Percentiles rank a stretch among this genome's conserved stretches.
Conservation (phyloP, 2,797 vertebrate species). For the Xiphophorus birchmanni region DNA sequence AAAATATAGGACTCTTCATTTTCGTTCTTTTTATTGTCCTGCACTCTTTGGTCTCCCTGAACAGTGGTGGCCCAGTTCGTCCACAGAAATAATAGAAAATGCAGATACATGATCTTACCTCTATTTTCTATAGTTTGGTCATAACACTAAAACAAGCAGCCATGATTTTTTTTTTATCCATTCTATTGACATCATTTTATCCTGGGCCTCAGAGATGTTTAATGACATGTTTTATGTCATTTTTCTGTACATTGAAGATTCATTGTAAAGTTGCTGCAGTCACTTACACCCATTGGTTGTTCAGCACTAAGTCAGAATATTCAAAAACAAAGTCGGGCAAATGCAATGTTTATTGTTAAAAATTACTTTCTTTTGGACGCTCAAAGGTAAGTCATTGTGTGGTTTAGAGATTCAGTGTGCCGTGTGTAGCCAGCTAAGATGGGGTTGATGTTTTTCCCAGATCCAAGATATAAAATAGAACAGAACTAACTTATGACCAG, state of each 20-base stretch:
- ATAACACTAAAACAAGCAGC: slow-evolving; percentile 7
- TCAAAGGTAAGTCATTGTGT: slow-evolving; percentile 92
- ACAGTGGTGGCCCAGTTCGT: slow-evolving; percentile 10
- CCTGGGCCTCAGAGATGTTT: slow-evolving; percentile 1
- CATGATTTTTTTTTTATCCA: slow-evolving; percentile 9
- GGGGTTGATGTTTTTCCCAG: neutral
- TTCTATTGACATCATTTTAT: slow-evolving; percentile 23
- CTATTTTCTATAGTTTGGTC: slow-evolving; percentile 13
- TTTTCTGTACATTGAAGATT: slow-evolving; percentile 19
- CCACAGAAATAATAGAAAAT: neutral
- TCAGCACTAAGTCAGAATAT: slow-evolving; percentile 80
- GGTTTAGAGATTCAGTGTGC: slow-evolving; percentile 86
- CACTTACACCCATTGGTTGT: slow-evolving; percentile 65
- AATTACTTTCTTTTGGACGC: slow-evolving; percentile 77
- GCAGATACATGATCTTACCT: slow-evolving; percentile 3
- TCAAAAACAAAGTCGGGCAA: slow-evolving; percentile 83
- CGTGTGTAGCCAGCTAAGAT: neutral
- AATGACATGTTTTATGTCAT: slow-evolving; percentile 2
- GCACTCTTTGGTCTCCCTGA: neutral
- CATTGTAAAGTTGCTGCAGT: slow-evolving; percentile 73
- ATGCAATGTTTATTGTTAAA: slow-evolving; percentile 42
- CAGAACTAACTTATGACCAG: neutral
- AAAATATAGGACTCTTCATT: neutral
- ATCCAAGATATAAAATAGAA: neutral
- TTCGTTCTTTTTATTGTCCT: slow-evolving; percentile 14